These are phyloP conservation scores for Eurystomus glaucurus DNA, from an alignment of 2,797 vertebrate genomes.

Conservation along the genomic window DNA sequence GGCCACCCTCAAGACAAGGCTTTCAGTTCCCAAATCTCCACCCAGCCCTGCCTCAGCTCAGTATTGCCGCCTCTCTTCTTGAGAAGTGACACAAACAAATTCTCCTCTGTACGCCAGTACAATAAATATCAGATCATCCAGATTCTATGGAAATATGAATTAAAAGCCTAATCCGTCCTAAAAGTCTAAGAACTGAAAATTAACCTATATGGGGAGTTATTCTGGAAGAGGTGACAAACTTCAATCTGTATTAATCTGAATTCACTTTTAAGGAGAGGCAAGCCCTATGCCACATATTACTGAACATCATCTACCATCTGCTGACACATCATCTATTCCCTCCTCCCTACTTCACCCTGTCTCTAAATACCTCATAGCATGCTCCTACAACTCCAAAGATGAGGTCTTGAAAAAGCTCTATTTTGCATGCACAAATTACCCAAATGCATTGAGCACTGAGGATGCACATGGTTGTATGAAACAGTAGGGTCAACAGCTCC, in stretches of 20 bases:
- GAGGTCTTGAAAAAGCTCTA: background rate
- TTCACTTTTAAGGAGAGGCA: background rate
- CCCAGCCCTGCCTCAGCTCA: background rate
- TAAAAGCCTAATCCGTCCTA: background rate
- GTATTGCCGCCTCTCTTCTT: background rate
- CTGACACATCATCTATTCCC: background rate
- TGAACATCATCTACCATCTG: background rate
- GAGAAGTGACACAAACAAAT: background rate
- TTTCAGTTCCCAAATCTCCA: background rate
- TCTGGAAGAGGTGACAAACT: background rate
- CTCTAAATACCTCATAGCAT: background rate
- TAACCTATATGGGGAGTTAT: background rate
- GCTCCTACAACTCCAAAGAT: background rate
- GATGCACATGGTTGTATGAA: background rate
- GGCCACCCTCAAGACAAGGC: background rate
- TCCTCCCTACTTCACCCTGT: background rate
- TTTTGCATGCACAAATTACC: background rate
- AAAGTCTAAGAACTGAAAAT: background rate
- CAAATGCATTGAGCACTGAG: background rate
- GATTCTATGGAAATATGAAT: background rate
- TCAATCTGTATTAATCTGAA: background rate
- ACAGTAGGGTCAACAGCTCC: background rate
- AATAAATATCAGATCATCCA: background rate
- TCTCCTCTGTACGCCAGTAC: background rate
- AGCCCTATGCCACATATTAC: fast-evolving